Evolutionary conservation across 2,113 vertebrate species (phyloP).

Genomic region (Dicrurus megarhynchus): DNA sequence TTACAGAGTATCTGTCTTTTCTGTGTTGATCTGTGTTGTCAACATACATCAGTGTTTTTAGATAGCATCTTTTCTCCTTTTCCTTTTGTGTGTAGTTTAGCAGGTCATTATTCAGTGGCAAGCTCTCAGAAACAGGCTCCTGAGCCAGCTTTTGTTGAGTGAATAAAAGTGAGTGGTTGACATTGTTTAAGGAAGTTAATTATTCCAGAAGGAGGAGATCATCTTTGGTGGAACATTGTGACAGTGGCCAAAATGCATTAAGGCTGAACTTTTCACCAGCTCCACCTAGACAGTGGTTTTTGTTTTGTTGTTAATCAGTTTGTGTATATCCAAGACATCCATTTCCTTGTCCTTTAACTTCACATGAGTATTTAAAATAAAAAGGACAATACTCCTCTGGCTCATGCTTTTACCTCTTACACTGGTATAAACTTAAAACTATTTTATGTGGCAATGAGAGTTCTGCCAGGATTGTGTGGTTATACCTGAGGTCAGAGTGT

Average conservation of each 20-base stretch:
- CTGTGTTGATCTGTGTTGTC: background rate
- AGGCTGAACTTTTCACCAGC: background rate
- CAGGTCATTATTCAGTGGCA: background rate
- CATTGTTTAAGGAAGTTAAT: background rate
- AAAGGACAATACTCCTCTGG: background rate
- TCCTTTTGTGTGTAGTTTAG: background rate
- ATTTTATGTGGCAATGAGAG: background rate
- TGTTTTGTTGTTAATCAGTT: background rate
- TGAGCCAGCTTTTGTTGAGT: background rate
- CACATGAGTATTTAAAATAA: background rate
- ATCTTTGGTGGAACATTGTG: background rate
- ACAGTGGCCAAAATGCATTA: slow-evolving; percentile 4
- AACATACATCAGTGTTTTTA: background rate
- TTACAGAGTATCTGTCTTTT: background rate
- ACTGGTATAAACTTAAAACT: background rate
- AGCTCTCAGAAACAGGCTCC: background rate
- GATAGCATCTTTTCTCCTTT: background rate
- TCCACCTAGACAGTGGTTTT: background rate
- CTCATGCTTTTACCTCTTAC: background rate
- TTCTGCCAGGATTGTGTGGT: background rate
- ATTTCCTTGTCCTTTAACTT: background rate
- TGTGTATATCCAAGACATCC: background rate
- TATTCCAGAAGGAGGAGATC: background rate
- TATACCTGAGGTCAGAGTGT: background rate
- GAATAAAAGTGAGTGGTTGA: background rate